Evolutionary conservation across 2,888 invertebrate genomes (phyloP).

Genomic region (Monopis laevigella): DNA sequence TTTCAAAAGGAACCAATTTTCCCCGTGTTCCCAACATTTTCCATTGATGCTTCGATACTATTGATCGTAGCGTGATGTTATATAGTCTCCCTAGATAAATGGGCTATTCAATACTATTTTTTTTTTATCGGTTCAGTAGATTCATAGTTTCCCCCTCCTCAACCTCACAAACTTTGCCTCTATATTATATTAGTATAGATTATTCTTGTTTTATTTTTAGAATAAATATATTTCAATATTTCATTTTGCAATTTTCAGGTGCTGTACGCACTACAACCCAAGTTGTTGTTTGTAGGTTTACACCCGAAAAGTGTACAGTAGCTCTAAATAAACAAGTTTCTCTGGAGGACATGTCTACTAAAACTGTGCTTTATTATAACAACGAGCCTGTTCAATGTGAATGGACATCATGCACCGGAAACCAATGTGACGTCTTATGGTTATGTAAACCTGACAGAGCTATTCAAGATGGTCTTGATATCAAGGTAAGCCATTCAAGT

Average conservation of each 20-base stretch:
- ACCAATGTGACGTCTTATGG: conserved; percentile 59
- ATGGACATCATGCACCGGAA: conserved; percentile 50
- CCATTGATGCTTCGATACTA: too few species aligned
- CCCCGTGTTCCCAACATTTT: too few species aligned
- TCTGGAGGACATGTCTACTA: conserved; percentile 29
- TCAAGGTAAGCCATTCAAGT: conserved; percentile 33
- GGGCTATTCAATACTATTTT: too few species aligned
- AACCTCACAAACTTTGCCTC: background rate
- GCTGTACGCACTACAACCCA: conserved; percentile 48
- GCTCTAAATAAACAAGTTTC: conserved; percentile 47
- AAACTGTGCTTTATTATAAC: conserved; percentile 33
- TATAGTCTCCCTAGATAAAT: too few species aligned
- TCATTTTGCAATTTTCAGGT: conserved; percentile 35
- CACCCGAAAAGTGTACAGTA: conserved; percentile 37
- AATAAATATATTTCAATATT: too few species aligned
- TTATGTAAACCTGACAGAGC: conserved; percentile 33
- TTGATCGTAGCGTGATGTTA: too few species aligned
- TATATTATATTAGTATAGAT: background rate
- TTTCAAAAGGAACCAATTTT: too few species aligned
- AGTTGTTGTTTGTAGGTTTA: conserved; percentile 41
- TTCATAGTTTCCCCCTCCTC: background rate
- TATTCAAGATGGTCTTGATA: conserved; percentile 28
- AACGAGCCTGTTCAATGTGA: conserved; percentile 30
- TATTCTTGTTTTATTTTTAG: too few species aligned
- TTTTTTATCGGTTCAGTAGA: too few species aligned